Conservation (phyloP, 2,113 vertebrate species). For the Brachyhypopomus gauderio region DNA sequence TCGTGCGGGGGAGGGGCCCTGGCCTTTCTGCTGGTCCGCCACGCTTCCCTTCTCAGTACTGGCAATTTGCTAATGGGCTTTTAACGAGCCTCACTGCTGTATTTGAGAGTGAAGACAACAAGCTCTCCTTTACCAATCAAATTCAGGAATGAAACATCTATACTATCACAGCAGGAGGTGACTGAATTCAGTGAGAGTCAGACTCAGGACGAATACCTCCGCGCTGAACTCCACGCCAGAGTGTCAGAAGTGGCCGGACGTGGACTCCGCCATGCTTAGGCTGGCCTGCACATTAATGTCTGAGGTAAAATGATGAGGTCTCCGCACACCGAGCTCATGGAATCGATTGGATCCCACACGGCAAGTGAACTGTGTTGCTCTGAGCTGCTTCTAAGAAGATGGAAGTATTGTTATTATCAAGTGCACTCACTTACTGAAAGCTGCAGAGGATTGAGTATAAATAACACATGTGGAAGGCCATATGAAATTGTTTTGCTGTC, state of each 20-base stretch:
- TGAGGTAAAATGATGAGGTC: constrained; percentile 2
- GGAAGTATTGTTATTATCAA: constrained; percentile 33
- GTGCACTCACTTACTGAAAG: not conserved
- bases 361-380: not conserved
- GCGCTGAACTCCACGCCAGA: not conserved
- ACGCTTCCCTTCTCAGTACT: constrained; percentile 27
- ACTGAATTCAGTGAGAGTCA: not conserved
- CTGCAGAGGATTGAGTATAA: not conserved
- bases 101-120: constrained; percentile 24
- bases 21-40: not conserved
- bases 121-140: constrained; percentile 25
- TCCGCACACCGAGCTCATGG: not conserved
- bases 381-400: constrained; percentile 28
- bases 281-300: constrained; percentile 16
- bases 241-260: not conserved
- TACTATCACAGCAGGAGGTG: constrained; percentile 21
- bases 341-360: constrained; percentile 31
- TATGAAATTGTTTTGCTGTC: constrained; percentile 15
- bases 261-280: not conserved
- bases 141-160: constrained; percentile 38
- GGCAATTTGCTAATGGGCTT: constrained; percentile 46
- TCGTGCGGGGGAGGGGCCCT: not conserved
- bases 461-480: constrained; percentile 17
- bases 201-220: constrained; percentile 11
- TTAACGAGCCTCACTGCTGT: constrained; percentile 41